Conservation (phyloP, 2,888 invertebrate genomes). For the Platycheirus albimanus region DNA sequence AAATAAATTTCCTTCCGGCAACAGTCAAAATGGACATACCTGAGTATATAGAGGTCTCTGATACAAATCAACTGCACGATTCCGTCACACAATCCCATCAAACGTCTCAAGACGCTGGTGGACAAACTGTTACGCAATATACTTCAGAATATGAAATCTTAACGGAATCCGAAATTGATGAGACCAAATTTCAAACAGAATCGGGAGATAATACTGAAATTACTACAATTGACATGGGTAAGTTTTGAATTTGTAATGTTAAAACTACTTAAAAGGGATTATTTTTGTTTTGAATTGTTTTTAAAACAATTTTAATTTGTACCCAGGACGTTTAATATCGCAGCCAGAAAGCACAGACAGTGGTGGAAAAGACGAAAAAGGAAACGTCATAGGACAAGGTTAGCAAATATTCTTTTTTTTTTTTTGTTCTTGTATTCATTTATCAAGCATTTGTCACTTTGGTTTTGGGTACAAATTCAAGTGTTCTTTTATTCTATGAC, state of each 20-base stretch:
- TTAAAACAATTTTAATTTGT: slow-evolving; percentile 6
- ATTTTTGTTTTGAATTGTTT: not conserved
- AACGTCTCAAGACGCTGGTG: slow-evolving; percentile 80
- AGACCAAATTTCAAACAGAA: slow-evolving; percentile 79
- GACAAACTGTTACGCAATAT: slow-evolving; percentile 81
- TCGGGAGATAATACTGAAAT: slow-evolving; percentile 80
- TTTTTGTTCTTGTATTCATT: slow-evolving; percentile 6
- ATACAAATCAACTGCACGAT: slow-evolving; percentile 78
- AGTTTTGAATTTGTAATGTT: not conserved
- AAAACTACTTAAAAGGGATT: too few relatives aligned
- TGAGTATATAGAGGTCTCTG: slow-evolving; percentile 84
- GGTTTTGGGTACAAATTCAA: not conserved
- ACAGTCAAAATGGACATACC: slow-evolving; percentile 85
- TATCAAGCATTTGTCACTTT: not conserved
- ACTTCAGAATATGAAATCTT: slow-evolving; percentile 82
- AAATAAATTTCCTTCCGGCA: slow-evolving; percentile 82
- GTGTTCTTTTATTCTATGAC: not conserved
- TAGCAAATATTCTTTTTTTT: slow-evolving; percentile 14
- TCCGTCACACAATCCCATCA: slow-evolving; percentile 78
- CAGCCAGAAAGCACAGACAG: slow-evolving; percentile 79
- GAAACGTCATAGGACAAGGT: slow-evolving; percentile 59
- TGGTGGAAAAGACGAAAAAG: slow-evolving; percentile 72
- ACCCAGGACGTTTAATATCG: slow-evolving; percentile 79
- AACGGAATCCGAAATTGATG: slow-evolving; percentile 82
- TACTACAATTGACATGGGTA: slow-evolving; percentile 81